Percentiles rank a stretch among this genome's conserved stretches.
Evolutionary conservation across 2,797 vertebrate genomes (phyloP).

Genomic region (Galaxias olidus): DNA sequence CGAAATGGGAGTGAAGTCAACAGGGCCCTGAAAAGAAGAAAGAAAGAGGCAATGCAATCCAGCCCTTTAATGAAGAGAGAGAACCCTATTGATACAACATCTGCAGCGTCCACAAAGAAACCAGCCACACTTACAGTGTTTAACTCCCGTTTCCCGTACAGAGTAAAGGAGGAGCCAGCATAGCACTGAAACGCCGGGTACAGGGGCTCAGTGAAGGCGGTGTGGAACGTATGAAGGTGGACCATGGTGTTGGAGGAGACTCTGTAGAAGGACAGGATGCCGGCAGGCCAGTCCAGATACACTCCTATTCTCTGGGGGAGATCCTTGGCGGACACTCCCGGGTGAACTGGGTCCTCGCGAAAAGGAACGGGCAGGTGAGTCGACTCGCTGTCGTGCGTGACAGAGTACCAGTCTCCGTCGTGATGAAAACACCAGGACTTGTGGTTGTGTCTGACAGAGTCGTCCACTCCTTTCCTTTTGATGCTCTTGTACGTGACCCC

Average conservation of each 20-base stretch:
- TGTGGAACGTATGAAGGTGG: conserved; percentile 28
- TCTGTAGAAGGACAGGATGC: conserved; percentile 6
- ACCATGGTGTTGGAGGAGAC: conserved; percentile 12
- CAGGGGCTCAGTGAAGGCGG: conserved; percentile 24
- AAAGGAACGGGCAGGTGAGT: not conserved
- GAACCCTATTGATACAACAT: too few relatives aligned
- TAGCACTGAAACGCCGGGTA: not conserved
- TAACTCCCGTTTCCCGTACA: not conserved
- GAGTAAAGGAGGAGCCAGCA: not conserved
- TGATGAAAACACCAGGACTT: accelerated
- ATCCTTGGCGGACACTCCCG: not conserved
- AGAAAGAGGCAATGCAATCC: accelerated
- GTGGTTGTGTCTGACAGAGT: accelerated
- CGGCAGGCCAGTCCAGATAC: conserved; percentile 21
- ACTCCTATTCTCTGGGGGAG: not conserved
- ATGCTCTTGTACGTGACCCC: conserved; percentile 24
- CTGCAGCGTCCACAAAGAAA: not conserved
- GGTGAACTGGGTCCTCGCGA: not conserved
- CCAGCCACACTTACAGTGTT: conserved; percentile 16
- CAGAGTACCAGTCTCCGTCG: accelerated
- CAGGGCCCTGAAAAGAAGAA: not conserved
- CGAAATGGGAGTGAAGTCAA: conserved; percentile 24
- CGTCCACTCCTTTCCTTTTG: conserved; percentile 15
- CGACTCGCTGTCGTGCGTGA: not conserved
- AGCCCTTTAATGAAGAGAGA: not conserved